Conservation (phyloP, 2,797 vertebrate genomes). For the Halcyon chelicuti region DNA sequence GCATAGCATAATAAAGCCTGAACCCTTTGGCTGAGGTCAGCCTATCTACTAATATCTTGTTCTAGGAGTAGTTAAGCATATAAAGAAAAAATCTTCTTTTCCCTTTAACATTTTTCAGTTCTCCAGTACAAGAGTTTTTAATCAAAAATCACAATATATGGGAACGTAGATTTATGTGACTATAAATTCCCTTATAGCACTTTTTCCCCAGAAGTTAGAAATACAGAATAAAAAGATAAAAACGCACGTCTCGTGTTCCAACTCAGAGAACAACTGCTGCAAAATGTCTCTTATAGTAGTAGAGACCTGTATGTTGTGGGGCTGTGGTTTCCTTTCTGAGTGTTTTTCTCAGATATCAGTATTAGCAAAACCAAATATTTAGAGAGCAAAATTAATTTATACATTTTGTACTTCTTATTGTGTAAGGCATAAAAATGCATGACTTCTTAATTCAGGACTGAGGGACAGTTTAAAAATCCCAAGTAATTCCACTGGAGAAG, state of each 20-base stretch:
- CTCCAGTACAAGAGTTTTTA: background rate
- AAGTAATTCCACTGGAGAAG: background rate
- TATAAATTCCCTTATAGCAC: background rate
- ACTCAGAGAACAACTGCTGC: background rate
- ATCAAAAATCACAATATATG: background rate
- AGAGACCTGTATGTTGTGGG: background rate
- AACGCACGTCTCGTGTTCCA: background rate
- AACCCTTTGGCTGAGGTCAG: background rate
- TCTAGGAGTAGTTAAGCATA: background rate
- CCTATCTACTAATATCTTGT: background rate
- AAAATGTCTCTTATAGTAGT: background rate
- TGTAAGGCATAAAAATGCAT: background rate
- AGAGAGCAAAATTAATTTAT: background rate
- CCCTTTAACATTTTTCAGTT: background rate
- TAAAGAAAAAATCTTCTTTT: conserved; percentile 12
- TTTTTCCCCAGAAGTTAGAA: background rate
- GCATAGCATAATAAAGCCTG: background rate
- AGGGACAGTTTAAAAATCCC: background rate
- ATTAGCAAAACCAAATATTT: background rate
- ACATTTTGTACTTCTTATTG: background rate
- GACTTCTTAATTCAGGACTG: background rate
- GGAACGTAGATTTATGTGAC: background rate
- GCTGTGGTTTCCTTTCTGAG: background rate
- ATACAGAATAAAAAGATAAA: background rate
- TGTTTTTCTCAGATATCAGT: background rate